Percentiles rank a stretch among this genome's conserved stretches.
Conservation (phyloP, 2,113 vertebrate species). For the Oceanites oceanicus region DNA sequence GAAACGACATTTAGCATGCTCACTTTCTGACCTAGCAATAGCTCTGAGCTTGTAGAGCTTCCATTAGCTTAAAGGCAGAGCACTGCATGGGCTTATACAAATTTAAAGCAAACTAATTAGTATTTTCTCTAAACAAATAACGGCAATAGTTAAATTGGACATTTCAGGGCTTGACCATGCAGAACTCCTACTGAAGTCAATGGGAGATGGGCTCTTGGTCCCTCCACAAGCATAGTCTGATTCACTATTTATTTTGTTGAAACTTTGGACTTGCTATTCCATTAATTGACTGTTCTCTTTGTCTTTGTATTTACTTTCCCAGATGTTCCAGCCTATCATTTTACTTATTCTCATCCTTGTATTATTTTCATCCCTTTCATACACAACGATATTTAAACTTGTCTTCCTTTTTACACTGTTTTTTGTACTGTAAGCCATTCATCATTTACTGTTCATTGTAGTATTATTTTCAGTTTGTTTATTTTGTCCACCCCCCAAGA, state of each 20-base stretch:
- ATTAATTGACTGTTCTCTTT: constrained; percentile 76
- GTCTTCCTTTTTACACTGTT: constrained; percentile 97
- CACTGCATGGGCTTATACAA: constrained; percentile 5
- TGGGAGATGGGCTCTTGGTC: background rate
- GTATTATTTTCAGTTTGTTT: constrained; percentile 84
- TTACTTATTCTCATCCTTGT: constrained; percentile 99
- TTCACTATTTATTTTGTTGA: constrained; percentile 44
- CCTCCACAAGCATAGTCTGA: constrained; percentile 27
- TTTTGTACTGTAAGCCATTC: constrained; percentile 92
- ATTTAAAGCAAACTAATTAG: background rate
- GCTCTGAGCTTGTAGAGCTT: constrained; percentile 42
- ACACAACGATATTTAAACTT: constrained; percentile 99
- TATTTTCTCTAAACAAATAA: background rate
- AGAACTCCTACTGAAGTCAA: constrained; percentile 16
- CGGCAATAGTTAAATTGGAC: background rate
- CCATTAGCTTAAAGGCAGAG: constrained; percentile 38
- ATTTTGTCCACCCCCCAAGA: constrained; percentile 87
- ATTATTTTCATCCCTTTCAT: constrained; percentile 98
- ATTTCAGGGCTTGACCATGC: background rate
- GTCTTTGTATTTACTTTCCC: constrained; percentile 79
- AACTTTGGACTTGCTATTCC: constrained; percentile 50
- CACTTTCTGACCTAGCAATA: constrained; percentile 28
- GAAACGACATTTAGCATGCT: constrained; percentile 32
- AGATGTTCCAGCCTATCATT: constrained; percentile 99
- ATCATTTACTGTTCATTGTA: constrained; percentile 78